Evolutionary conservation across 2,113 vertebrate species (phyloP), one percentile per base, ranked within the genome.

Genomic region (Vicugna pacos): DNA sequence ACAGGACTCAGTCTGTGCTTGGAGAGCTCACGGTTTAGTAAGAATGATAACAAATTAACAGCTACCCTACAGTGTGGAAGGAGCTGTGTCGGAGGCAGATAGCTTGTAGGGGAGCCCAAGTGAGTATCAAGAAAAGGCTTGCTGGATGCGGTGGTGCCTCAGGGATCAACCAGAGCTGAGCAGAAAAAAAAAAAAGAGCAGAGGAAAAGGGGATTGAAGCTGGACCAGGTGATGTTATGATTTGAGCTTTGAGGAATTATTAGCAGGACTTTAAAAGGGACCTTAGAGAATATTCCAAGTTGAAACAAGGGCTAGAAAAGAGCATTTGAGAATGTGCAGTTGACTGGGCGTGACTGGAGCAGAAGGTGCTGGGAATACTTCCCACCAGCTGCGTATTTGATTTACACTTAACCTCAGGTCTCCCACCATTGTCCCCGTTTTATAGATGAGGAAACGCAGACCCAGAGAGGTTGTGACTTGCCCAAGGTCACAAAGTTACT

Each of bases 221-320:
- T 85, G 54, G 20, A 81, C 58, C 46, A 72, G 75, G 22, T 20
- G 50, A 46, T 32, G 6, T 16, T 20, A 79, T 32, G 38, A 89
- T 60, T 75, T 91, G 62, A 67, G 35, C 82, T 95, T 88, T 88
- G 56, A 93, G 95, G 77, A 96, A 89, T 58, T 89, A 83, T 69
- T 89, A 48, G 75, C 62, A 62, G 84, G 30, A 75, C 58, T 96
- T 85, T n/a, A 73, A 89, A 87, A 91, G 81, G 38, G 52, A 28
- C 8, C 58, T 86, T 87, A 67, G 65, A 91, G 58, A 88, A 91
- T 48, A 58, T 96, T 91, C 46, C 65, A 95, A 72, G 80, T 58
- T 65, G 81, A 92, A 91, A 86, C 46, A 73, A 89, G 35, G 65
- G 10, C 73, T 91, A 69, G 88, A 86, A 95, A 92, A 69, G 50